Evolutionary conservation across 2,888 invertebrate species (phyloP), one percentile per base, ranked within the genome.

Genomic region (Caenorhabditis afra): DNA sequence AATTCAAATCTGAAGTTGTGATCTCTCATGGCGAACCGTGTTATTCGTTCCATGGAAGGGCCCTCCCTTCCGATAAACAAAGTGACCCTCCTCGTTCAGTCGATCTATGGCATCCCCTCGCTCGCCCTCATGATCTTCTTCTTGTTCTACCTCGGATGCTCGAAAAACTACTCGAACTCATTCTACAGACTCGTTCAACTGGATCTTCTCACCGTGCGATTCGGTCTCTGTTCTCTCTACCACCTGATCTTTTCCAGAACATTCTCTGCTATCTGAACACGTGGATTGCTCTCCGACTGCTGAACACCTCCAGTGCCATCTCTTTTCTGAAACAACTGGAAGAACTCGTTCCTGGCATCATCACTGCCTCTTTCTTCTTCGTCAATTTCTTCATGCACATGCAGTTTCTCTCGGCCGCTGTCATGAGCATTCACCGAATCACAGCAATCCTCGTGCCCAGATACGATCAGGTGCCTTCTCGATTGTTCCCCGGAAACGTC

Each of bases 361-460:
- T 16, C 16, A 58, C 20, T 20, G 5, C 49, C 1, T 49, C 49
- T 7, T 12, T 8, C 10, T 23, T 12, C 12, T 7, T 70, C 8
- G 20, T 52, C 12, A 49, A 47, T 14, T 70, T 59, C 59, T 70
- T 62, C 61, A 53, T 62, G 53, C 70, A 70, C 16, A 70, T 70
- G 68, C 68, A 70, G 5, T 70, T 70, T 22, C 61, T 52, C 52
- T 61, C 59, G 2, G 59, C 68, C 4, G 45, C 37, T 0, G 45
- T 44, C 0, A 10, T 70, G 16, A 70, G 45, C 29, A 14, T 70
- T 8, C 68, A 70, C 45, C 44, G 68, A 14, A n/a, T 59, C 12
- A 53, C 68, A 3, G 59, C 68, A 0, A 29, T 70, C 12, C 7
- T 37, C 7, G 52, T 53, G 8, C 61, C 35, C 1, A 16, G 52